Evolutionary conservation across 2,797 vertebrate genomes (phyloP).

Genomic region (Kryptolebias ocellatus): DNA sequence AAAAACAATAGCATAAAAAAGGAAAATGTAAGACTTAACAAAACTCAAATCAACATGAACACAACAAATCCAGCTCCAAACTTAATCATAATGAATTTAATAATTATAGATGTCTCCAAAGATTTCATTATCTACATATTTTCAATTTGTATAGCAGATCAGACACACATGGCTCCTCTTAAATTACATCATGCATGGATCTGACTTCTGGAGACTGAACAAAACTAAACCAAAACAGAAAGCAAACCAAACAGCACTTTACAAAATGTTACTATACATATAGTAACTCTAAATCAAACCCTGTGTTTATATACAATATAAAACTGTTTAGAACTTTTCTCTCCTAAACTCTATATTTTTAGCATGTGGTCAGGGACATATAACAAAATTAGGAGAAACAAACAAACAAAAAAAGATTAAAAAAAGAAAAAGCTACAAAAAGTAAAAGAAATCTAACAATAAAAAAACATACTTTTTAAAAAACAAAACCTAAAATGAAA

Average conservation of each 20-base stretch:
- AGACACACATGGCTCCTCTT: constrained; percentile 59
- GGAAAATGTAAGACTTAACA: constrained; percentile 13
- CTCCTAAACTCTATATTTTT: constrained; percentile 43
- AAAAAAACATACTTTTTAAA: constrained; percentile 38
- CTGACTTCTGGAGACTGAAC: constrained; percentile 66
- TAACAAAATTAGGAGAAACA: constrained; percentile 40
- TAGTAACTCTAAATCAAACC: constrained; percentile 62
- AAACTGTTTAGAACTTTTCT: constrained; percentile 55
- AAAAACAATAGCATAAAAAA: constrained; percentile 26
- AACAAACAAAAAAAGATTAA: constrained; percentile 11
- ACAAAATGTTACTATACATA: constrained; percentile 77
- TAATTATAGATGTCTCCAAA: constrained; percentile 57
- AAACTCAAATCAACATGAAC: constrained; percentile 39
- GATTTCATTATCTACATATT: constrained; percentile 66
- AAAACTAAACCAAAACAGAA: constrained; percentile 41
- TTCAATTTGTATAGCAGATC: constrained; percentile 61
- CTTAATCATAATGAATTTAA: constrained; percentile 26
- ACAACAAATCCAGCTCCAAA: constrained; percentile 44
- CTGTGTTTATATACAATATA: constrained; percentile 74
- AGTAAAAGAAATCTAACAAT: constrained; percentile 55
- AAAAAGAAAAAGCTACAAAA: constrained; percentile 24
- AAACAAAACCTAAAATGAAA: constrained; percentile 48
- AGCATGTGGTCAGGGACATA: constrained; percentile 46
- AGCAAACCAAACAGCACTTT: constrained; percentile 72
- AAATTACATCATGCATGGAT: constrained; percentile 69